These are phyloP conservation scores for Trachythela sp. DNA, from an alignment of 64 coral and sea anemone species.

Conservation along the genomic window DNA sequence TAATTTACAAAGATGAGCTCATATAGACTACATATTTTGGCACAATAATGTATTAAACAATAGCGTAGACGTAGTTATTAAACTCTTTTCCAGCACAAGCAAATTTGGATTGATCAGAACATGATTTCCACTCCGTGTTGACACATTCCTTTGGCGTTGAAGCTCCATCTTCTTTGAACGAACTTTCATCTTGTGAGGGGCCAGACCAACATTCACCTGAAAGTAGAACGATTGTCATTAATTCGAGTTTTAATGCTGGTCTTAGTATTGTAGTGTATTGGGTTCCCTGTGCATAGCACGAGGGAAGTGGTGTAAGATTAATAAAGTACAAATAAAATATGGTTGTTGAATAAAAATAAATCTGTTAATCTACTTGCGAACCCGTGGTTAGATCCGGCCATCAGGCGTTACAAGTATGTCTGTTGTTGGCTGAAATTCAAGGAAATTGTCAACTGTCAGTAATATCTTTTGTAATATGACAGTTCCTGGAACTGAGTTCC, in stretches of 20 bases:
- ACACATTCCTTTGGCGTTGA: not conserved
- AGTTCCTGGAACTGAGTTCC: too few relatives aligned
- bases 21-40: too few relatives aligned
- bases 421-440: too few relatives aligned
- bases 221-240: not conserved
- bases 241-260: not conserved
- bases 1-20: too few relatives aligned
- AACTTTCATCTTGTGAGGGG: not conserved
- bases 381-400: too few relatives aligned
- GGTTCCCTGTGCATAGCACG: too few relatives aligned
- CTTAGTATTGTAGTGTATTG: not conserved
- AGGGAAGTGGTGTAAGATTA: not conserved
- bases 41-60: not conserved
- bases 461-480: too few relatives aligned
- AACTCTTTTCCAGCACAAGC: not conserved
- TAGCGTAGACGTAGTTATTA: not conserved
- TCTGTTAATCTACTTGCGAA: too few relatives aligned
- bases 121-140: not conserved
- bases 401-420: too few relatives aligned
- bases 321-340: too few relatives aligned
- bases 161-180: not conserved
- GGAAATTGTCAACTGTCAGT: too few relatives aligned
- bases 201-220: conserved; percentile 17
- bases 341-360: too few relatives aligned
- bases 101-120: not conserved